phyloP scores from a whole-genome alignment of 30 jellyfish, hydroid and myxozoan genomes.

The Aurelia sp. region DNA sequence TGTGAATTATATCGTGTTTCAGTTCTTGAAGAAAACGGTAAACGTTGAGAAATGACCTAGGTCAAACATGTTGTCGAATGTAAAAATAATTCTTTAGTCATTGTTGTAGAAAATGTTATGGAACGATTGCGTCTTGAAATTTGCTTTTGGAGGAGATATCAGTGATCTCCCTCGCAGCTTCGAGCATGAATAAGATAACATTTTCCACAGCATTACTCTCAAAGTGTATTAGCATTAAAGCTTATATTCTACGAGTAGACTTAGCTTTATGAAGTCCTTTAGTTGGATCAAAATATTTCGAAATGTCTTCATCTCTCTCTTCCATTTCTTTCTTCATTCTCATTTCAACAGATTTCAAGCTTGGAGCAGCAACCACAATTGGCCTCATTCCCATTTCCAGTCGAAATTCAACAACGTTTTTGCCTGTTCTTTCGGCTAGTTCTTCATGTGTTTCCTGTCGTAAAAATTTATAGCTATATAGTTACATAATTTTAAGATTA shows the following conservation, averaged over 20 bases:
- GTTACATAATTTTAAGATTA: neutral
- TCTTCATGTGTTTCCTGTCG: slow-evolving; percentile 91
- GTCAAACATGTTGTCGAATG: too few relatives aligned
- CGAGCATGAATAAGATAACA: neutral
- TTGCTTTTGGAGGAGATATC: too few relatives aligned
- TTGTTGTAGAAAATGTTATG: too few relatives aligned
- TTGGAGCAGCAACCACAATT: slow-evolving; percentile 88
- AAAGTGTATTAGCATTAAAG: neutral
- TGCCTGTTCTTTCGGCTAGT: slow-evolving; percentile 95
- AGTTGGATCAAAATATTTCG: slow-evolving; percentile 83
- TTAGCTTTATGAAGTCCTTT: slow-evolving; percentile 86
- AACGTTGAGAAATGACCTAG: too few relatives aligned
- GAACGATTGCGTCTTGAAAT: too few relatives aligned
- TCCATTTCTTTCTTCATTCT: slow-evolving; percentile 66
- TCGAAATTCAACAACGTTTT: slow-evolving; percentile 86
- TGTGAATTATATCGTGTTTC: too few relatives aligned
- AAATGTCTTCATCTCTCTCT: slow-evolving; percentile 42
- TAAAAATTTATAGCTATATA: neutral
- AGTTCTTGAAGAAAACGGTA: too few relatives aligned
- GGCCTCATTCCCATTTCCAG: slow-evolving; percentile 91
- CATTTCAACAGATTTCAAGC: slow-evolving; percentile 59
- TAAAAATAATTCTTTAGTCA: too few relatives aligned
- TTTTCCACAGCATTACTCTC: neutral
- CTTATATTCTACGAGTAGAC: slow-evolving; percentile 26
- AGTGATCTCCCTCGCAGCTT: too few relatives aligned